Base-by-base conservation (phyloP, 2,797 vertebrate species). In the Amniataba percoides region DNA sequence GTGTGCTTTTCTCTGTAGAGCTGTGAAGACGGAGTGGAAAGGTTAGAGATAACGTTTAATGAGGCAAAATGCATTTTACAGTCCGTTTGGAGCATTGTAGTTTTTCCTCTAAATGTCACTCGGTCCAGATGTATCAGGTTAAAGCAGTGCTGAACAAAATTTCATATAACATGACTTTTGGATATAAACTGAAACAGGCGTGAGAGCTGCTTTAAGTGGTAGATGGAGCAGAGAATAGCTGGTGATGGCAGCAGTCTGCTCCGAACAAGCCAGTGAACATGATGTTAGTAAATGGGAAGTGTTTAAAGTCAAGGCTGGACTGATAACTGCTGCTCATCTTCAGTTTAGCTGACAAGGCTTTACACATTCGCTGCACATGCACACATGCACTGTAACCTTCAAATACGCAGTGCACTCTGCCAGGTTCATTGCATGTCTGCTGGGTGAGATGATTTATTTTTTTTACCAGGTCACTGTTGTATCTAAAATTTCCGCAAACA, bases 1-100 rank as follows among this genome's bases (percentile, higher is more conserved):
- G 0, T 45, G 18, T 48, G 4, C 18, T 52, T 48, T 31, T 49
- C 55, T 40, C 16, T 46, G 34, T 12, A 19, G 42, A 8, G 34
- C 58, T 39, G 13, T 9, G 11, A 39, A 16, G 62, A 15, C 42
- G 19, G 12, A 72, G 45, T 5, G 25, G 12, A 52, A 65, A 55
- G 18, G n/a, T 57, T 64, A 19, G 31, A 70, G 40, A 58, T 45
- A 10, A 49, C 40, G 31, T 42, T 46, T 60, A 36, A 60, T 68
- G 46, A 16, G 15, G 40, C 27, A 51, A n/a, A 36, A 19, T 49
- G 2, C 4, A 2, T 31, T 58, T 62, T 46, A n/a, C 5, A 8
- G 18, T 12, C 23, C 4, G 1, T 61, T 23, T 16, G 39, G 42
- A 27, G 21, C 12, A 19, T 40, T 52, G 42, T 12, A 25, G 25